phyloP scores from a whole-genome alignment of 1,140 invertebrate species.

The Hirudo medicinalis region DNA sequence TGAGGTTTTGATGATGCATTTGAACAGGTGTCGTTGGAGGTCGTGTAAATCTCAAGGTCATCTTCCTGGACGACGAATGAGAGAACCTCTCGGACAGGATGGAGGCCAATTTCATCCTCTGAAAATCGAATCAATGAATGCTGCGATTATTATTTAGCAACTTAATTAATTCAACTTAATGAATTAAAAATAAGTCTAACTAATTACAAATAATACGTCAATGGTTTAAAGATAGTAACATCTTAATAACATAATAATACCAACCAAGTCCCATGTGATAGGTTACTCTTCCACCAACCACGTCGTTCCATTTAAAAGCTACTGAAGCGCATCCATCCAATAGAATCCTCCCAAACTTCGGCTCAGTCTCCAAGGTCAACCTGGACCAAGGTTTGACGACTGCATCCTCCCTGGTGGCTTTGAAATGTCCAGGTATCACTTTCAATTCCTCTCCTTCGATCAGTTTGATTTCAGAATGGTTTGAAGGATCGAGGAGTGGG shows the following conservation, averaged over 20 bases:
- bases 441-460: too few species aligned
- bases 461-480: too few species aligned
- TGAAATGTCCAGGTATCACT: background rate
- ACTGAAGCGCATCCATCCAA: background rate
- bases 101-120: background rate
- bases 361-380: background rate
- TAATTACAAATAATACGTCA: too few species aligned
- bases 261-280: background rate
- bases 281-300: slow-evolving; percentile 6
- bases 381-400: background rate
- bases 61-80: background rate
- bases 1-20: background rate
- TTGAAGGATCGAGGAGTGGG: too few species aligned
- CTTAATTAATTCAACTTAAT: too few species aligned
- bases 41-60: background rate
- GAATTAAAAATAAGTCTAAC: too few species aligned
- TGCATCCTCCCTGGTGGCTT: background rate
- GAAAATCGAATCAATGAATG: too few species aligned
- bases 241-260: background rate
- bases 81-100: background rate
- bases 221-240: too few species aligned
- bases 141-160: too few species aligned
- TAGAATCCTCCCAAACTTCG: background rate
- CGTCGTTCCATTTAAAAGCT: slow-evolving; percentile 1
- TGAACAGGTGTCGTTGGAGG: background rate